A percentile compares a stretch with the other conserved stretches of the same genome.
phyloP scores from a whole-genome alignment of 2,888 invertebrate genomes.

The Melanotus villosus region DNA sequence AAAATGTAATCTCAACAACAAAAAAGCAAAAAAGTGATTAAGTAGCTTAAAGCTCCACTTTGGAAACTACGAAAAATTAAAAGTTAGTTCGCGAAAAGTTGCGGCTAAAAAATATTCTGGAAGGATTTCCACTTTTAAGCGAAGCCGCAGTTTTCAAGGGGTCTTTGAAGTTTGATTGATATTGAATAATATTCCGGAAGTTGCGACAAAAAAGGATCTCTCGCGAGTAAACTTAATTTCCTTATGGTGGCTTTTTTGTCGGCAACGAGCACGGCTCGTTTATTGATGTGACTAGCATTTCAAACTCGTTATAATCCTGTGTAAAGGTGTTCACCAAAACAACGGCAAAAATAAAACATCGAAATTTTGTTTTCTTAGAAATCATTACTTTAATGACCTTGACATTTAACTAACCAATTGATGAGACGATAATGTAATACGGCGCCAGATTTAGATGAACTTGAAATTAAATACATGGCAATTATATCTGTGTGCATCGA shows the following conservation, averaged over 20 bases:
- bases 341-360: background rate
- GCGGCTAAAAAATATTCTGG: slow-evolving; percentile 12
- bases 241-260: slow-evolving; percentile 40
- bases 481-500: too few relatives aligned
- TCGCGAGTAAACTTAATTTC: slow-evolving; percentile 44
- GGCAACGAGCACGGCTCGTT: slow-evolving; percentile 36
- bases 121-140: slow-evolving; percentile 13
- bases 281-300: slow-evolving; percentile 37
- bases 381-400: background rate
- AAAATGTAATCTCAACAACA: background rate
- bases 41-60: slow-evolving; percentile 16
- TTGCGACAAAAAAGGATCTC: slow-evolving; percentile 40
- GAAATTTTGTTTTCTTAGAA: background rate
- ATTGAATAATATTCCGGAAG: slow-evolving; percentile 44
- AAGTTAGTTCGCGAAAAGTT: slow-evolving; percentile 23
- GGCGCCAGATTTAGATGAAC: background rate
- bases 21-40: slow-evolving; percentile 10
- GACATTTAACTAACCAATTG: background rate
- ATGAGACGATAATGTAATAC: background rate
- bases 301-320: slow-evolving; percentile 25
- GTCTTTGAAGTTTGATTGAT: slow-evolving; percentile 42
- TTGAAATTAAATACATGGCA: background rate
- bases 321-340: slow-evolving; percentile 16
- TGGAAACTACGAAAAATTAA: slow-evolving; percentile 26
- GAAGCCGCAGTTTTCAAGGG: slow-evolving; percentile 21